A percentile compares a stretch with the other conserved stretches of the same genome.
Conservation (phyloP, 2,888 invertebrate genomes). For the Malthinus flaveolus region DNA sequence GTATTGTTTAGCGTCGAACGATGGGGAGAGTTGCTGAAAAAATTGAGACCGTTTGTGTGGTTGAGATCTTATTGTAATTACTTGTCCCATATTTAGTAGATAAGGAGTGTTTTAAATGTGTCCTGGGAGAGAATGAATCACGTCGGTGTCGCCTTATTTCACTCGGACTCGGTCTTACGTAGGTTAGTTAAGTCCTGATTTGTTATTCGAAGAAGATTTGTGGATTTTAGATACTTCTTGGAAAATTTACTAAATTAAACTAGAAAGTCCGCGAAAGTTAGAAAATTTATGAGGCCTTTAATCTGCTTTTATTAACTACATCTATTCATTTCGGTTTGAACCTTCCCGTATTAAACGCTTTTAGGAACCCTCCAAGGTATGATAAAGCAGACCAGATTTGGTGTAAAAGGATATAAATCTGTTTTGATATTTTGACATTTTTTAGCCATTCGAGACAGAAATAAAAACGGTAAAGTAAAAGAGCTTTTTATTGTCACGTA, state of each 20-base stretch:
- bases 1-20: neutral
- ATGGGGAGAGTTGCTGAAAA: neutral
- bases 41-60: neutral
- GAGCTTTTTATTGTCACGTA: conserved; percentile 23
- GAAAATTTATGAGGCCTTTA: conserved; percentile 18
- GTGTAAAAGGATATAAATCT: neutral
- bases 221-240: conserved; percentile 24
- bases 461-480: conserved; percentile 8
- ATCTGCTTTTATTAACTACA: conserved; percentile 20
- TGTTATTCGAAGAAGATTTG: conserved; percentile 28
- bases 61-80: conserved; percentile 43
- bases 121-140: conserved; percentile 49
- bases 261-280: conserved; percentile 15
- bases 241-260: conserved; percentile 26
- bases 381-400: neutral
- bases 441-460: conserved; percentile 8
- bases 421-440: neutral
- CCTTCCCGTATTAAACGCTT: conserved; percentile 1
- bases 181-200: conserved; percentile 32
- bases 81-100: conserved; percentile 53
- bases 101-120: conserved; percentile 51
- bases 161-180: conserved; percentile 45
- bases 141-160: conserved; percentile 48
- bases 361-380: neutral
- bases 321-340: conserved; percentile 16